Conservation (phyloP, 2,113 vertebrate species). For the Ictalurus punctatus region DNA sequence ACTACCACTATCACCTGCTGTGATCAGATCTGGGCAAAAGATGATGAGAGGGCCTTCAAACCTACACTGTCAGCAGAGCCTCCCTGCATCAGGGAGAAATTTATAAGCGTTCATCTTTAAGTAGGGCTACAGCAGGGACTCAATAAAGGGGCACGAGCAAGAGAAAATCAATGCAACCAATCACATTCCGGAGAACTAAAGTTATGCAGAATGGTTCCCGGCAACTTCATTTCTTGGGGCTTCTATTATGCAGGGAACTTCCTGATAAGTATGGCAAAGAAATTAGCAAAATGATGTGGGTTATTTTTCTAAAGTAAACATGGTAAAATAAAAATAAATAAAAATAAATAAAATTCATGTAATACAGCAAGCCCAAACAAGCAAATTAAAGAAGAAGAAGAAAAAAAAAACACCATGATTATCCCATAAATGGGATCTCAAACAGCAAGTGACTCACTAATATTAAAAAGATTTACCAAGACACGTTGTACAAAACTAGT, state of each 20-base stretch:
- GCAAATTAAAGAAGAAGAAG: conserved; percentile 63
- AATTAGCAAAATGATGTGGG: conserved; percentile 58
- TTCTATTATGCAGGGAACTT: conserved; percentile 36
- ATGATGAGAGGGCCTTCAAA: conserved; percentile 45
- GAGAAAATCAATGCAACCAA: conserved; percentile 52
- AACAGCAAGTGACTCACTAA: conserved; percentile 79
- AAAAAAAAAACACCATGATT: conserved; percentile 64
- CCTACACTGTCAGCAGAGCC: conserved; percentile 59
- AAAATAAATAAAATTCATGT: conserved; percentile 58
- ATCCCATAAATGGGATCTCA: conserved; percentile 73
- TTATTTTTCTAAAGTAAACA: conserved; percentile 64
- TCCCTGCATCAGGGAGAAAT: conserved; percentile 56
- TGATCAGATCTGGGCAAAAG: conserved; percentile 29
- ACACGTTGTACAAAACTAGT: conserved; percentile 86
- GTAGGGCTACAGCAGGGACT: conserved; percentile 53
- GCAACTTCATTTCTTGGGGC: conserved; percentile 41
- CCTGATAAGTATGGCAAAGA: conserved; percentile 55
- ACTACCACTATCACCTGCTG: conserved; percentile 41
- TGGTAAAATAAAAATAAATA: conserved; percentile 55
- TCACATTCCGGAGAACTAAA: conserved; percentile 31
- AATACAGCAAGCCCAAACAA: conserved; percentile 75
- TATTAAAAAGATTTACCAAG: conserved; percentile 83
- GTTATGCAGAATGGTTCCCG: conserved; percentile 33
- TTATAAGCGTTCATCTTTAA: conserved; percentile 61
- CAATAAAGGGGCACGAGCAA: conserved; percentile 50